phyloP scores from a whole-genome alignment of 2,113 vertebrate species.

The Eublepharis macularius region DNA sequence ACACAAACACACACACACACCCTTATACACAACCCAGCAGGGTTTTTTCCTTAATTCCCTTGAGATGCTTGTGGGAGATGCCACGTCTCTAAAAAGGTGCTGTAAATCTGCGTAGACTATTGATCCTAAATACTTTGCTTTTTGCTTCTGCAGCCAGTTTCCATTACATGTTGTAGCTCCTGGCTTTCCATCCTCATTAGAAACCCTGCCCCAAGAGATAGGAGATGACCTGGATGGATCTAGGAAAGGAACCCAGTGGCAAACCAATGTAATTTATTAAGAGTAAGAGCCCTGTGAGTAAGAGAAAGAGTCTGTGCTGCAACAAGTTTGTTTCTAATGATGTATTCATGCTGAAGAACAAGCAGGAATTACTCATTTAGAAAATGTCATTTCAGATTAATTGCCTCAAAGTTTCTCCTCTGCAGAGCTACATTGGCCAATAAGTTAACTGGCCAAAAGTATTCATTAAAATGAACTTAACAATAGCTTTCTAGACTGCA shows the following conservation, averaged over 20 bases:
- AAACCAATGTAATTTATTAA: slow-evolving; percentile 2
- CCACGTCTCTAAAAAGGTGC: slow-evolving; percentile 32
- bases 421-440: neutral
- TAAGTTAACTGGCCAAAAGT: neutral
- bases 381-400: slow-evolving; percentile 16
- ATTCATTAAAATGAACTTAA: neutral
- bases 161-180: neutral
- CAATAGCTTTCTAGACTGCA: neutral
- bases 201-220: slow-evolving; percentile 48
- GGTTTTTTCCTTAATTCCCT: neutral
- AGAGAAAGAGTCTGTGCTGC: slow-evolving; percentile 19
- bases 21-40: neutral
- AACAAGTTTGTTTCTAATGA: slow-evolving; percentile 6
- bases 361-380: neutral
- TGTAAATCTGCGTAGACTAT: slow-evolving; percentile 56
- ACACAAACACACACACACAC: neutral
- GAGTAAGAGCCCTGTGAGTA: slow-evolving; percentile 37
- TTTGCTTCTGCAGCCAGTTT: slow-evolving; percentile 20
- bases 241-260: neutral
- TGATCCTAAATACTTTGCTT: slow-evolving; percentile 36
- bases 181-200: slow-evolving; percentile 42
- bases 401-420: slow-evolving; percentile 1
- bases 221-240: slow-evolving; percentile 48
- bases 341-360: slow-evolving; percentile 22
- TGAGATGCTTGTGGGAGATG: slow-evolving; percentile 8